Conservation (phyloP, 2,888 invertebrate species). For the Amiota communis region DNA sequence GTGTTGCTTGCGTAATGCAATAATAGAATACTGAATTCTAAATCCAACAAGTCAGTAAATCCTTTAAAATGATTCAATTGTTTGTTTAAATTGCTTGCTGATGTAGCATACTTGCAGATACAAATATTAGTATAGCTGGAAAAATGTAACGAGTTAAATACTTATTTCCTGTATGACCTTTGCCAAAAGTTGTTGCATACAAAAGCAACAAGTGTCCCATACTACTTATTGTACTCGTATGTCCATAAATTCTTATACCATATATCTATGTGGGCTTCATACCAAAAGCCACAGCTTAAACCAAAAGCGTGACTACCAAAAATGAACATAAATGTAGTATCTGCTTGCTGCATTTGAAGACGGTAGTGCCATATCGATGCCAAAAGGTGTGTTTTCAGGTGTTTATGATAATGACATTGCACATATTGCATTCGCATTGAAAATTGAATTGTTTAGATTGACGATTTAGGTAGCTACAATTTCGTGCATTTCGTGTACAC, state of each 20-base stretch:
- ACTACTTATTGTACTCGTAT: too few species aligned
- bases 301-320: slow-evolving; percentile 21
- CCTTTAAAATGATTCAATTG: background rate
- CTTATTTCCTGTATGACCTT: slow-evolving; percentile 1
- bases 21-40: too few species aligned
- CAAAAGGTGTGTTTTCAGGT: slow-evolving; percentile 27
- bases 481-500: background rate
- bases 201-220: background rate
- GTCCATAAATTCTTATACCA: too few species aligned
- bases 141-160: too few species aligned
- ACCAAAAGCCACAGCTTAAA: background rate
- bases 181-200: background rate
- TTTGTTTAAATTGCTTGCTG: background rate
- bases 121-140: too few species aligned
- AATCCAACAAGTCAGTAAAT: background rate
- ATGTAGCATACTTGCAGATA: too few species aligned
- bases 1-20: background rate
- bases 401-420: slow-evolving; percentile 30
- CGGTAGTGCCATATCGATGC: background rate
- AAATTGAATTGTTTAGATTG: slow-evolving; percentile 26
- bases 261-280: too few species aligned
- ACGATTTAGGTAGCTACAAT: too few species aligned
- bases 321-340: slow-evolving; percentile 24
- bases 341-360: slow-evolving; percentile 41
- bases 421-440: background rate